These are phyloP conservation scores for Hartigia nigra DNA, from an alignment of 2,888 invertebrate genomes.

Conservation along the genomic window DNA sequence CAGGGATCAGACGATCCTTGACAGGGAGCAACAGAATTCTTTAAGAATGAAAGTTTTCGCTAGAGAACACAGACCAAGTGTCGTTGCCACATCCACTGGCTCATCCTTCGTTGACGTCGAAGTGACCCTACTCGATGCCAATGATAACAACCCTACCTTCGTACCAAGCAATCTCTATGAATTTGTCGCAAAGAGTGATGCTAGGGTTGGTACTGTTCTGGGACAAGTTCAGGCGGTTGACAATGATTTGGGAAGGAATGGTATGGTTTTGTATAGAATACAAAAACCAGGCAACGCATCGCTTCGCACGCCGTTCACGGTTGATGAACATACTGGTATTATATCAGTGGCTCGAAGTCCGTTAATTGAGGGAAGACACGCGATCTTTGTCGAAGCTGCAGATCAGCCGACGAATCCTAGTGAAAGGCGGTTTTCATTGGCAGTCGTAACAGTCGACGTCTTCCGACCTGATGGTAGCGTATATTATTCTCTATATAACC, in stretches of 20 bases:
- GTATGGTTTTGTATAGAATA: constrained; percentile 79
- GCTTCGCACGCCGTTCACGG: constrained; percentile 75
- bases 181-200: constrained; percentile 76
- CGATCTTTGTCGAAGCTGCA: constrained; percentile 85
- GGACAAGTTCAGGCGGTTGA: constrained; percentile 86
- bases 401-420: constrained; percentile 87
- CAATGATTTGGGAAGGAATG: constrained; percentile 83
- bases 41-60: constrained; percentile 83
- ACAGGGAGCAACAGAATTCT: constrained; percentile 80
- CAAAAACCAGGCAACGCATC: constrained; percentile 77
- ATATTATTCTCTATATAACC: constrained; percentile 19
- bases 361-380: constrained; percentile 78
- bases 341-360: constrained; percentile 75
- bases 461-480: constrained; percentile 67
- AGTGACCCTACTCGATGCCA: constrained; percentile 87
- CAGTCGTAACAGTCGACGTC: constrained; percentile 87
- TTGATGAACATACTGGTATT: constrained; percentile 78
- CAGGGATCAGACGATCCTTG: constrained; percentile 78
- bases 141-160: constrained; percentile 91
- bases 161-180: constrained; percentile 86
- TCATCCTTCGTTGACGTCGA: constrained; percentile 78
- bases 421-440: constrained; percentile 83
- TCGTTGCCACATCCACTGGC: constrained; percentile 64
- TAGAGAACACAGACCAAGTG: constrained; percentile 79
- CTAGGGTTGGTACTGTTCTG: constrained; percentile 76